phyloP scores from a whole-genome alignment of 2,797 vertebrate species.

The Danio tinwini region DNA sequence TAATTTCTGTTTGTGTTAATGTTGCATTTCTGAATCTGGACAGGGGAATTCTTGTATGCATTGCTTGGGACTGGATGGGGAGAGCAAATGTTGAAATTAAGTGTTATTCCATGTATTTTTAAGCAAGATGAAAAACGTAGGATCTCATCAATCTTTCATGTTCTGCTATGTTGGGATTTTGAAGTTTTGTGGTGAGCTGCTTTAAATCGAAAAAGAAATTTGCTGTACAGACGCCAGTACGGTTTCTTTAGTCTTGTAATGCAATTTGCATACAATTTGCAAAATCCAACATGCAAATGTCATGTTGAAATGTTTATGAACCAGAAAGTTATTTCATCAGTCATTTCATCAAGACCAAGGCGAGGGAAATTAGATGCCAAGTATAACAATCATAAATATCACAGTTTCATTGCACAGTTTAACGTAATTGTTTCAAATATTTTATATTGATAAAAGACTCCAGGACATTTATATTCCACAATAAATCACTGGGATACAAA shows the following conservation, averaged over 20 bases:
- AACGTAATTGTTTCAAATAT: neutral
- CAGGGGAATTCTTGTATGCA: neutral
- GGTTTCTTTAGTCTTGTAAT: neutral
- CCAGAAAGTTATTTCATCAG: neutral
- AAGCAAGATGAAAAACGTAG: constrained; percentile 1
- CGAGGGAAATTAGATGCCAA: neutral
- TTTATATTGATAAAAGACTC: neutral
- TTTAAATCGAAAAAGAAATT: neutral
- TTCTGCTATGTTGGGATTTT: neutral
- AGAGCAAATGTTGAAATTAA: constrained; percentile 17
- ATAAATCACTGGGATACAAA: neutral
- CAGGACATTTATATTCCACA: neutral
- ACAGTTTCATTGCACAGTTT: neutral
- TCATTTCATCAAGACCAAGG: neutral
- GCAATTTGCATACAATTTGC: neutral
- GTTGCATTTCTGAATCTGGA: neutral
- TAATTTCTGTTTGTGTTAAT: neutral
- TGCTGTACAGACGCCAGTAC: neutral
- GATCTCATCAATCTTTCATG: neutral
- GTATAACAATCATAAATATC: neutral
- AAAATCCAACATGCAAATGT: neutral
- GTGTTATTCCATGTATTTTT: neutral
- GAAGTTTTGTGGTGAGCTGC: neutral
- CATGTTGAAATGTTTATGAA: neutral
- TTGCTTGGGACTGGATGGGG: neutral